These are phyloP conservation scores for Brachionus angularis DNA, from an alignment of 1,140 invertebrate genomes.

Conservation along the genomic window DNA sequence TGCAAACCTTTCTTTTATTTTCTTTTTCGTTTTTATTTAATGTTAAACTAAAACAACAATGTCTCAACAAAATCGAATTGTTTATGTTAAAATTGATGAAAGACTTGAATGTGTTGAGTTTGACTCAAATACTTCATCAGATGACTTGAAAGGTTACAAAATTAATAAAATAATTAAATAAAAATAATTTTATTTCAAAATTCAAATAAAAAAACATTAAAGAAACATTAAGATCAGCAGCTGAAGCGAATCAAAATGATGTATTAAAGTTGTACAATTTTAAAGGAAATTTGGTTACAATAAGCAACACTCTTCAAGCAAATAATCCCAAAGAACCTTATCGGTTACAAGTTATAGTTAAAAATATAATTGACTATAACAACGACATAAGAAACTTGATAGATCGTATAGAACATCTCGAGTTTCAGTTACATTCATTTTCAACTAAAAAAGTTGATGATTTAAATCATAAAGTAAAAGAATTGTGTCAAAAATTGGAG, in stretches of 20 bases:
- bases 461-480: slow-evolving; percentile 5
- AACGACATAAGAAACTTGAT: slow-evolving; percentile 14
- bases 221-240: slow-evolving; percentile 12
- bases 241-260: slow-evolving; percentile 33
- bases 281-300: slow-evolving; percentile 34
- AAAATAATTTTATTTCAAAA: not conserved
- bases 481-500: slow-evolving; percentile 4
- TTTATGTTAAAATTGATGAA: slow-evolving; percentile 37
- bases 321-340: slow-evolving; percentile 21
- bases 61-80: not conserved
- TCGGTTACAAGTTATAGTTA: slow-evolving; percentile 11
- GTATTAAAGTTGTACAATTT: slow-evolving; percentile 28
- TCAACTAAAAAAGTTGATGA: slow-evolving; percentile 9
- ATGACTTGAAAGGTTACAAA: not conserved
- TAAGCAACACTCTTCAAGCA: not conserved
- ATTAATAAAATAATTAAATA: not conserved
- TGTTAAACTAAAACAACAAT: not conserved
- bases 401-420: slow-evolving; percentile 4
- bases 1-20: slow-evolving; percentile 11
- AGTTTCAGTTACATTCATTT: slow-evolving; percentile 14
- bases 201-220: not conserved
- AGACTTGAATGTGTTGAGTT: slow-evolving; percentile 35
- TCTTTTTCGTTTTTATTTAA: not conserved
- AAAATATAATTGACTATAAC: slow-evolving; percentile 35
- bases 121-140: not conserved